These are phyloP conservation scores for Actinia equina DNA, from an alignment of 64 coral and sea anemone species.

Conservation along the genomic window DNA sequence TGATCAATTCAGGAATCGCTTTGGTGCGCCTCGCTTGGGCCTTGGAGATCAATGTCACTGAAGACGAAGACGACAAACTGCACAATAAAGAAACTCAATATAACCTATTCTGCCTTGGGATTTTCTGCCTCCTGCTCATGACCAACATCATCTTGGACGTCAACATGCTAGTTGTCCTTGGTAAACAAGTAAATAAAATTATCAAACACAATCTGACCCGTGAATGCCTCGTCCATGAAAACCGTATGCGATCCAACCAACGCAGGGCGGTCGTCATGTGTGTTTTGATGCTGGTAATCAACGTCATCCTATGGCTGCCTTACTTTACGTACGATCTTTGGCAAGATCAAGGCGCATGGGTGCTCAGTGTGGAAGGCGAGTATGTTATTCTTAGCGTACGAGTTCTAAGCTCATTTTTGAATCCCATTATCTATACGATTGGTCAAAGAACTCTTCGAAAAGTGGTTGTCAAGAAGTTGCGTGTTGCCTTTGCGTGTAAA, in stretches of 20 bases:
- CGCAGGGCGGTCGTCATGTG: conserved; percentile 39
- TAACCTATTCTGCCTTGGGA: background rate
- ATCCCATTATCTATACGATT: conserved; percentile 16
- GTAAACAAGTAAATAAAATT: conserved; percentile 34
- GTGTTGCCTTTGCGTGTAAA: background rate
- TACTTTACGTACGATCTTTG: conserved; percentile 48
- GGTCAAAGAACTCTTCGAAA: background rate
- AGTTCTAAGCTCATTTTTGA: conserved; percentile 8
- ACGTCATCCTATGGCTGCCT: conserved; percentile 43
- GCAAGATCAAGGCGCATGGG: background rate
- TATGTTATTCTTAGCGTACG: conserved; percentile 18
- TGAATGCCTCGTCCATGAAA: conserved; percentile 29
- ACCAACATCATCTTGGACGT: conserved; percentile 33
- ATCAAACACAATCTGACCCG: conserved; percentile 38
- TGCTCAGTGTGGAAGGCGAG: background rate
- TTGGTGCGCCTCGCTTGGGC: conserved; percentile 43
- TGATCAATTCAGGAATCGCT: conserved; percentile 5
- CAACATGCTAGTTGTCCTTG: conserved; percentile 33
- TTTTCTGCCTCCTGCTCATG: conserved; percentile 24
- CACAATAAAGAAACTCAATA: conserved; percentile 7
- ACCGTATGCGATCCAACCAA: conserved; percentile 16
- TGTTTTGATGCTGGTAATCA: conserved; percentile 21
- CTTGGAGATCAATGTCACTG: background rate
- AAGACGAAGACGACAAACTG: conserved; percentile 9
- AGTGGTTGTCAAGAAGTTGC: background rate